Evolutionary conservation across 2,113 vertebrate species (phyloP).

Genomic region (Mobula birostris): DNA sequence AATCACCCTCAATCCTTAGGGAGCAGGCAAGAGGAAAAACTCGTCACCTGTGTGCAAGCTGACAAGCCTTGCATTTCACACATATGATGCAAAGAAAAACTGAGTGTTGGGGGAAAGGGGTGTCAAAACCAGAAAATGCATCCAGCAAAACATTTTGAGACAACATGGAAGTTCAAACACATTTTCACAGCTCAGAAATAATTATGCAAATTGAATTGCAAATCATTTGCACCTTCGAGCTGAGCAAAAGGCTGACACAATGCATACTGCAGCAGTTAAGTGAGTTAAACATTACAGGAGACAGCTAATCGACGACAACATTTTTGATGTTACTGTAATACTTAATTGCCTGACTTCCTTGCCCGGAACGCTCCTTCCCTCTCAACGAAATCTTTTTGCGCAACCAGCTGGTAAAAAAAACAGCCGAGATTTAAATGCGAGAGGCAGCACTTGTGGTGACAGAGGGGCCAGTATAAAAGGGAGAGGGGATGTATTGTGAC

Average conservation of each 20-base stretch:
- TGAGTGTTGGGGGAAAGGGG: not conserved
- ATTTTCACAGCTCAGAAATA: not conserved
- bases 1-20: too few species aligned
- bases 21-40: too few species aligned
- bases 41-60: too few species aligned
- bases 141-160: not conserved
- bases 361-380: not conserved
- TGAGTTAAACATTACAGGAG: not conserved
- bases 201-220: not conserved
- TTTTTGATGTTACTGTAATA: not conserved
- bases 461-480: not conserved
- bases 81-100: too few species aligned
- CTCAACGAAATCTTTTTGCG: not conserved
- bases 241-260: not conserved
- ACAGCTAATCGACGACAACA: not conserved
- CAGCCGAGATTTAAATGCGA: not conserved
- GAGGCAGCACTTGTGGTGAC: not conserved
- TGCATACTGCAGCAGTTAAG: conserved; percentile 12
- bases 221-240: not conserved
- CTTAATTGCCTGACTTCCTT: not conserved
- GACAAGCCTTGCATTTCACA: too few species aligned
- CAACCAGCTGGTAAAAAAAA: not conserved
- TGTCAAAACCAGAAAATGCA: not conserved
- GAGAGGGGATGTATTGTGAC: too few species aligned
- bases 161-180: not conserved